Conservation (phyloP, 2,888 invertebrate species). For the Diadegma fenestrale region DNA sequence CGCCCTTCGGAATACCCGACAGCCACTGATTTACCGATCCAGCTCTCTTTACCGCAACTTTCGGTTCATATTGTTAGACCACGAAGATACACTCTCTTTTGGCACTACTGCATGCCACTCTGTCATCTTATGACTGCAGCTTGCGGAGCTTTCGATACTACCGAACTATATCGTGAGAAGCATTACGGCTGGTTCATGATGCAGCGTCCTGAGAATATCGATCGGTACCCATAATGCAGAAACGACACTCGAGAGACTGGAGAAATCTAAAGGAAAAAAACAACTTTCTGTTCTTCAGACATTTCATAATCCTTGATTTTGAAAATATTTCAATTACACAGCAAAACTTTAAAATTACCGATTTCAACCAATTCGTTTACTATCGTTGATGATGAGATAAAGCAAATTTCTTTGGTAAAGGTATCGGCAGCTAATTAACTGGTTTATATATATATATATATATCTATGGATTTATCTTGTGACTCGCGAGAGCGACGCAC, state of each 20-base stretch:
- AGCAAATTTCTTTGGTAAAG: not conserved
- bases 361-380: not conserved
- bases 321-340: too few relatives aligned
- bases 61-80: constrained; percentile 5
- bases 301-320: not conserved
- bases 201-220: not conserved
- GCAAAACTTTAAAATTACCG: not conserved
- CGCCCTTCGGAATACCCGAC: constrained; percentile 43
- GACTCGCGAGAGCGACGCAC: not conserved
- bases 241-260: too few relatives aligned
- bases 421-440: constrained; percentile 32
- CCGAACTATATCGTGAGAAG: constrained; percentile 26
- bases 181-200: not conserved
- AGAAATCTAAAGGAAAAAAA: not conserved
- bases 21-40: constrained; percentile 37
- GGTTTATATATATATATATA: too few relatives aligned
- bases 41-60: constrained; percentile 42
- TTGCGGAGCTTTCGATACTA: constrained; percentile 18
- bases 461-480: too few relatives aligned
- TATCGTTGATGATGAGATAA: not conserved
- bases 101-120: not conserved
- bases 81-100: constrained; percentile 14
- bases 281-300: not conserved
- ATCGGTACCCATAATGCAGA: too few relatives aligned
- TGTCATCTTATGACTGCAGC: constrained; percentile 21